Evolutionary conservation across 2,113 vertebrate genomes (phyloP).

Genomic region (Eulacestoma nigropectus): DNA sequence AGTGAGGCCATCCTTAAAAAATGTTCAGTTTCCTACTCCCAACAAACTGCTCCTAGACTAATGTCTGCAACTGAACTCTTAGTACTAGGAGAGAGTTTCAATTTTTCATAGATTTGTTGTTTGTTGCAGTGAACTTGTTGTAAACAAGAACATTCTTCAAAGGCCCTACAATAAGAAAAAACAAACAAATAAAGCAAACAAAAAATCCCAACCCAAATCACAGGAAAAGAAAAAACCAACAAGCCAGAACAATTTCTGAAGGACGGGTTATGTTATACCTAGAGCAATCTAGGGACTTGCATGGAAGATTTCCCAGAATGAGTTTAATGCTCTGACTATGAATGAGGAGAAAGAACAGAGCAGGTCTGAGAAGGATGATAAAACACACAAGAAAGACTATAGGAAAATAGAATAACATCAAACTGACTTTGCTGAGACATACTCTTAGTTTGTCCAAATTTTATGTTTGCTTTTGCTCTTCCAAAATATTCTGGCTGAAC

Average conservation of each 20-base stretch:
- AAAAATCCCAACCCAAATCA: background rate
- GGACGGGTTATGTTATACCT: background rate
- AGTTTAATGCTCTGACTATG: background rate
- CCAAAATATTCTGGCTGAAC: background rate
- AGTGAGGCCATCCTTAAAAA: slow-evolving; percentile 60
- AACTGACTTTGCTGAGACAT: background rate
- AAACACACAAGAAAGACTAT: background rate
- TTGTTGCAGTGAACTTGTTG: background rate
- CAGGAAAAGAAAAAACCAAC: background rate
- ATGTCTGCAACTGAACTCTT: background rate
- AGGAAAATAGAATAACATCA: background rate
- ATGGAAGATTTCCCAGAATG: background rate
- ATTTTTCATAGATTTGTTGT: background rate
- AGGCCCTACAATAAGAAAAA: background rate
- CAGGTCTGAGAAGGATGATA: background rate
- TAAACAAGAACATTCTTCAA: background rate
- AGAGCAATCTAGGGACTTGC: background rate
- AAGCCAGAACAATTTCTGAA: background rate
- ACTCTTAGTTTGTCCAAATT: background rate
- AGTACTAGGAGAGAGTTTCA: background rate
- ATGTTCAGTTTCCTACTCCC: slow-evolving; percentile 31
- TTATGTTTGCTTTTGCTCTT: background rate
- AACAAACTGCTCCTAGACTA: background rate
- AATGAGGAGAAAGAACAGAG: background rate
- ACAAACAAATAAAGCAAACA: background rate